phyloP scores from a whole-genome alignment of 2,888 invertebrate species.

The Ormyrus pomaceus region DNA sequence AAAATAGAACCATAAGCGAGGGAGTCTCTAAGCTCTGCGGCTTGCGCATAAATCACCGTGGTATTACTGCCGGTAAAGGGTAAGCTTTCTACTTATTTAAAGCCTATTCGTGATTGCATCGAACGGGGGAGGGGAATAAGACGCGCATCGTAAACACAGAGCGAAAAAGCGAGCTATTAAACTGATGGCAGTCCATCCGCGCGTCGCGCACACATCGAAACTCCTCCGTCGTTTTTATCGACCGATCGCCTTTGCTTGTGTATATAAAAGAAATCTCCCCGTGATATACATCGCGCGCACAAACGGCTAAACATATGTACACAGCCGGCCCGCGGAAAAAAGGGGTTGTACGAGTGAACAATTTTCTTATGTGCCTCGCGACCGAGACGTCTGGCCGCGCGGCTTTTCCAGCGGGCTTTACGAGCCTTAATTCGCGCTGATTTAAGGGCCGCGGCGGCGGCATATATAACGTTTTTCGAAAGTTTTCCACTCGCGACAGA shows the following conservation, averaged over 20 bases:
- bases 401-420: conserved; percentile 13
- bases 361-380: conserved; percentile 45
- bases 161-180: conserved; percentile 25
- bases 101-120: conserved; percentile 50
- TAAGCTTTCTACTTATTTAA: conserved; percentile 39
- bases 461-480: conserved; percentile 11
- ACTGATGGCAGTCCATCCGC: conserved; percentile 32
- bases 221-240: conserved; percentile 25
- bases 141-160: conserved; percentile 34
- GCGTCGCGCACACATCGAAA: not conserved
- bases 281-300: conserved; percentile 2
- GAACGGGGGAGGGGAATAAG: conserved; percentile 28
- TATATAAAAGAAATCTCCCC: conserved; percentile 34
- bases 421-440: conserved; percentile 44
- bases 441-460: conserved; percentile 3
- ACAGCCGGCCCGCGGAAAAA: not conserved
- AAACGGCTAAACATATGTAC: conserved; percentile 38
- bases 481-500: conserved; percentile 2
- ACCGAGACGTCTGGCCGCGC: not conserved
- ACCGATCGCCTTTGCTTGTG: not conserved
- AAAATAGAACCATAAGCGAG: not conserved
- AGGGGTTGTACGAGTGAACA: conserved; percentile 25
- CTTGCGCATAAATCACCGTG: conserved; percentile 32
- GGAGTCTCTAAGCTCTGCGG: not conserved
- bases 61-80: conserved; percentile 12